Conservation (phyloP, 2,113 vertebrate genomes). For the Meles meles region DNA sequence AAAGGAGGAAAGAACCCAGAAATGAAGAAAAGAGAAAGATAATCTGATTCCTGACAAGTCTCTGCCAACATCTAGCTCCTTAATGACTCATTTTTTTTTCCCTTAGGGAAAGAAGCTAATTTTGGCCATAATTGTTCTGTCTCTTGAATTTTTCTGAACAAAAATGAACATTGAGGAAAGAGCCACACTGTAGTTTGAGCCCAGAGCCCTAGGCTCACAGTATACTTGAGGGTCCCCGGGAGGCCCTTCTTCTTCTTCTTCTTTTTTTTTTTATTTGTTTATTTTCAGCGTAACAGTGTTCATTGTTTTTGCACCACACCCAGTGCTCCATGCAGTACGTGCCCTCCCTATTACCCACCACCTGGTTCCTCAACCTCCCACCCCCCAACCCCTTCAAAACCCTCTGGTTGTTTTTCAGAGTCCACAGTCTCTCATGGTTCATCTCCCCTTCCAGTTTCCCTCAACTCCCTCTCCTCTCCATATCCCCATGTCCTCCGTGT, state of each 20-base stretch:
- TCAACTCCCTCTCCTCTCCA: too few relatives aligned
- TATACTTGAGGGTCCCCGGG: background rate
- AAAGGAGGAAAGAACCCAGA: background rate
- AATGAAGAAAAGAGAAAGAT: background rate
- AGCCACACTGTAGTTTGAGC: background rate
- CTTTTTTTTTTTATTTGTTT: too few relatives aligned
- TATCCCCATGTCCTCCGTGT: too few relatives aligned
- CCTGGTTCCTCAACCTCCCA: too few relatives aligned
- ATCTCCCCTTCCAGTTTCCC: too few relatives aligned
- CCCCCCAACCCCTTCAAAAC: too few relatives aligned
- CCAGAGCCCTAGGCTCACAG: background rate
- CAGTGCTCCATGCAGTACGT: too few relatives aligned
- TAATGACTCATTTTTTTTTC: background rate
- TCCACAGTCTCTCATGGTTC: too few relatives aligned
- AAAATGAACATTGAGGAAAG: background rate
- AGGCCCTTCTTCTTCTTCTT: background rate
- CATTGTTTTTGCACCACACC: too few relatives aligned
- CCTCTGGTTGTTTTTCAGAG: too few relatives aligned
- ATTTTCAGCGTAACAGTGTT: too few relatives aligned
- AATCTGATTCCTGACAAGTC: background rate
- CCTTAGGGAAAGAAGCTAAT: background rate
- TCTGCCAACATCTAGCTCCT: background rate
- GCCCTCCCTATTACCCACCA: too few relatives aligned
- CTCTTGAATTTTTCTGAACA: constrained; percentile 20
- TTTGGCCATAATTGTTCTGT: background rate